These are phyloP conservation scores for Sebastes kiyomatsui DNA, from an alignment of 2,797 vertebrate genomes.

Conservation along the genomic window DNA sequence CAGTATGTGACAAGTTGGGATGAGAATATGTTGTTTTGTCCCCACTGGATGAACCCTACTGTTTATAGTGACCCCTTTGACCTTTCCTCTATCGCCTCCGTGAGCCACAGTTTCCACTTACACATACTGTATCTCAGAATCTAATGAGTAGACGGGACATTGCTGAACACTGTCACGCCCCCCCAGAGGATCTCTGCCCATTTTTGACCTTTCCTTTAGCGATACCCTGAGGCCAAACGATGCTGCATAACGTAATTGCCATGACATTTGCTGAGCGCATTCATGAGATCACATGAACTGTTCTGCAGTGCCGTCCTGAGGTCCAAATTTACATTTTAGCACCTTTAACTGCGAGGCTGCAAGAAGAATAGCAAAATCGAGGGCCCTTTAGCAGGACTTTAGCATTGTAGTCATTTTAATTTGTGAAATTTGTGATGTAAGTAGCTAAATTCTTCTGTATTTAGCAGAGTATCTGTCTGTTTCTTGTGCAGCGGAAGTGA, in stretches of 20 bases:
- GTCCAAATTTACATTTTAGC: slow-evolving; percentile 51
- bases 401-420: background rate
- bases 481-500: slow-evolving; percentile 89
- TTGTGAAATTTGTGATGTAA: background rate
- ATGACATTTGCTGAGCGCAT: slow-evolving; percentile 53
- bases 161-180: slow-evolving; percentile 6
- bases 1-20: too few species aligned
- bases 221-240: slow-evolving; percentile 15
- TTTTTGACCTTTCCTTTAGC: slow-evolving; percentile 49
- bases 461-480: slow-evolving; percentile 2
- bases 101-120: background rate
- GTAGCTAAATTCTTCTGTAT: background rate
- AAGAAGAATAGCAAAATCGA: background rate
- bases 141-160: slow-evolving; percentile 26
- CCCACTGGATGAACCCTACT: background rate
- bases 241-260: slow-evolving; percentile 50
- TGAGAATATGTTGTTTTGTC: background rate
- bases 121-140: slow-evolving; percentile 1
- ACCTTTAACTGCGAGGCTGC: slow-evolving; percentile 8
- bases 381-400: background rate
- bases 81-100: background rate
- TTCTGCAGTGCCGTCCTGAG: slow-evolving; percentile 1
- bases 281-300: slow-evolving; percentile 24
- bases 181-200: slow-evolving; percentile 25
- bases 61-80: background rate